A percentile compares a stretch with the other conserved stretches of the same genome.
Evolutionary conservation across 2,797 vertebrate genomes (phyloP).

Genomic region (Melanotaenia trifasciata): DNA sequence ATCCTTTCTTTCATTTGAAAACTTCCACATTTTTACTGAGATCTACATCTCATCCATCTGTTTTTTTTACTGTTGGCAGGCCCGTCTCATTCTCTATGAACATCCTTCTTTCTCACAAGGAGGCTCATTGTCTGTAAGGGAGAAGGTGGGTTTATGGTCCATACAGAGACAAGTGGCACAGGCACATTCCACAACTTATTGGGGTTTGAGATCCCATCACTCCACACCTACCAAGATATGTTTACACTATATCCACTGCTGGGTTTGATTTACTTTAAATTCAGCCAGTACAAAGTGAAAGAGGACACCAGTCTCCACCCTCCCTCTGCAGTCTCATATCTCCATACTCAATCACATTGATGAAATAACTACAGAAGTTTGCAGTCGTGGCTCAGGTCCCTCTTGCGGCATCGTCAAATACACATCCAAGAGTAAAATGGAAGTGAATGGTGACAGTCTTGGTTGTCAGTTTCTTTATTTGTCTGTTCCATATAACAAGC

Average conservation of each 20-base stretch:
- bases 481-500: constrained; percentile 19
- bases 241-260: constrained; percentile 50
- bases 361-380: constrained; percentile 37
- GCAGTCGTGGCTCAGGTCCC: constrained; percentile 5
- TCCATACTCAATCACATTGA: constrained; percentile 53
- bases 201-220: constrained; percentile 57
- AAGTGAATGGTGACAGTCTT: constrained; percentile 14
- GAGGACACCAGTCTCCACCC: constrained; percentile 41
- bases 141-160: constrained; percentile 66
- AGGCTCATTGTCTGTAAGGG: constrained; percentile 66
- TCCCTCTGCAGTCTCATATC: constrained; percentile 45
- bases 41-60: constrained; percentile 61
- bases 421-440: constrained; percentile 13
- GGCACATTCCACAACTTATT: constrained; percentile 66
- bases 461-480: constrained; percentile 22
- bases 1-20: constrained; percentile 59
- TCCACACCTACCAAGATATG: constrained; percentile 47
- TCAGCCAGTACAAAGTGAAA: constrained; percentile 35
- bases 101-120: constrained; percentile 72
- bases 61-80: constrained; percentile 72
- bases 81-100: constrained; percentile 53
- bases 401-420: constrained; percentile 13
- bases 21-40: constrained; percentile 59
- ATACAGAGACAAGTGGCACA: constrained; percentile 73
- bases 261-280: constrained; percentile 57